A percentile compares a stretch with the other conserved stretches of the same genome.
Evolutionary conservation across 1,140 invertebrate species (phyloP).

Genomic region (Micrasema longulum): DNA sequence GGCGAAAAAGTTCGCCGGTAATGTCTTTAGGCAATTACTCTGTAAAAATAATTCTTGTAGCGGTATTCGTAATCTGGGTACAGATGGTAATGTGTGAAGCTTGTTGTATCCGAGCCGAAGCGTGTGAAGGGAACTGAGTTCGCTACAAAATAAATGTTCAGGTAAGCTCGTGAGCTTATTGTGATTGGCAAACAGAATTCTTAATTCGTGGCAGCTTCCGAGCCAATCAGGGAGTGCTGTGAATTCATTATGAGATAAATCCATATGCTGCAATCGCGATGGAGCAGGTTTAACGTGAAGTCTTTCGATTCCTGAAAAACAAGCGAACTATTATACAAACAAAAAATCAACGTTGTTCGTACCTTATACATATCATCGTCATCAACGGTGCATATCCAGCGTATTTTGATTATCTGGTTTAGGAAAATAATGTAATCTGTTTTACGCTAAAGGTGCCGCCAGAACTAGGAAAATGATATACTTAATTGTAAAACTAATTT

Average conservation of each 20-base stretch:
- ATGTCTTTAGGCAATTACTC: conserved; percentile 78
- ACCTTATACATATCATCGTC: too few relatives aligned
- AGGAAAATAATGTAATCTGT: too few relatives aligned
- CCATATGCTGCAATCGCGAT: conserved; percentile 76
- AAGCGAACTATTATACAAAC: too few relatives aligned
- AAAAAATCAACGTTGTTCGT: too few relatives aligned
- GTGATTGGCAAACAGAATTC: conserved; percentile 79
- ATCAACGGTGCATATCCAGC: too few relatives aligned
- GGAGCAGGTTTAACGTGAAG: conserved; percentile 75
- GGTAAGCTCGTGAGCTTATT: conserved; percentile 78
- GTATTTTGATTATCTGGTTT: too few relatives aligned
- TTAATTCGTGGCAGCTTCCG: conserved; percentile 78
- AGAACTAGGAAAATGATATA: too few relatives aligned
- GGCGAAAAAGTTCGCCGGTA: conserved; percentile 82
- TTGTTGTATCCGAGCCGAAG: conserved; percentile 83
- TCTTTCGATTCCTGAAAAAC: conserved; percentile 74
- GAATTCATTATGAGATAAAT: conserved; percentile 83
- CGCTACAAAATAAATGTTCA: conserved; percentile 79
- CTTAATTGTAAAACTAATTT: too few relatives aligned
- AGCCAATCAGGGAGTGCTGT: conserved; percentile 82
- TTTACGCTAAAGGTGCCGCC: too few relatives aligned
- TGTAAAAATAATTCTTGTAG: conserved; percentile 81
- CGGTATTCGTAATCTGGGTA: conserved; percentile 74
- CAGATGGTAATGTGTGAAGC: conserved; percentile 76
- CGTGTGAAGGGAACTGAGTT: conserved; percentile 76